Conservation (phyloP, 64 coral and sea anemone genomes). For the Orbicella faveolata region DNA sequence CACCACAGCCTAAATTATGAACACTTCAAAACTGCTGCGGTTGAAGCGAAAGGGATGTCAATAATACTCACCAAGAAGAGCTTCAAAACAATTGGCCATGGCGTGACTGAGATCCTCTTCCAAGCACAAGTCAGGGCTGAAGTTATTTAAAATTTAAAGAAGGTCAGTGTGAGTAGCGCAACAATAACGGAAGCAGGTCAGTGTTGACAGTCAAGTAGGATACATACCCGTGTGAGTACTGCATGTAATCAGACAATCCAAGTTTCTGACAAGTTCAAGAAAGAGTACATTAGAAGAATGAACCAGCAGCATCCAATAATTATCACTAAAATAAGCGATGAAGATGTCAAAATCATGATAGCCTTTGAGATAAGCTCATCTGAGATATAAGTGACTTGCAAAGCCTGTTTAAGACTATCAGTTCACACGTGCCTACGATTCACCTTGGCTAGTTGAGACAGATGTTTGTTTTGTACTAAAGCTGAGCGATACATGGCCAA, state of each 20-base stretch:
- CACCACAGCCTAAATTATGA: no score
- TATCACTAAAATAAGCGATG: no score
- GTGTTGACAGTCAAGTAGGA: background rate
- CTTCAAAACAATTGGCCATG: constrained; percentile 98
- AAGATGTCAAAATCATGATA: no score
- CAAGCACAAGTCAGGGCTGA: constrained; percentile 89
- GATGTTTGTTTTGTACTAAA: constrained; percentile 90
- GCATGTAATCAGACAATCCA: constrained; percentile 87
- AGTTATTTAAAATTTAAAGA: background rate
- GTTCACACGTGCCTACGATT: background rate
- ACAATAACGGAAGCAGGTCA: background rate
- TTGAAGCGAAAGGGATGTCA: no score
- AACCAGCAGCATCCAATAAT: no score
- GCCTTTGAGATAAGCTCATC: no score
- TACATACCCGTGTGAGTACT: constrained; percentile 79
- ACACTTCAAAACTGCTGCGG: background rate
- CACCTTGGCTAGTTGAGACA: constrained; percentile 90
- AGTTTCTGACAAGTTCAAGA: constrained; percentile 58
- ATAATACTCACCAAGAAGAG: constrained; percentile 77
- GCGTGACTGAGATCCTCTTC: constrained; percentile 96
- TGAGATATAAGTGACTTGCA: no score
- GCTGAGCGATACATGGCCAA: constrained; percentile 82
- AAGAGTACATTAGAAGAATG: background rate
- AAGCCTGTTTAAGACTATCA: background rate
- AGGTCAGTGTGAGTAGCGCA: background rate